Conservation (phyloP, 2,888 invertebrate genomes). For the Cerceris rybyensis region DNA sequence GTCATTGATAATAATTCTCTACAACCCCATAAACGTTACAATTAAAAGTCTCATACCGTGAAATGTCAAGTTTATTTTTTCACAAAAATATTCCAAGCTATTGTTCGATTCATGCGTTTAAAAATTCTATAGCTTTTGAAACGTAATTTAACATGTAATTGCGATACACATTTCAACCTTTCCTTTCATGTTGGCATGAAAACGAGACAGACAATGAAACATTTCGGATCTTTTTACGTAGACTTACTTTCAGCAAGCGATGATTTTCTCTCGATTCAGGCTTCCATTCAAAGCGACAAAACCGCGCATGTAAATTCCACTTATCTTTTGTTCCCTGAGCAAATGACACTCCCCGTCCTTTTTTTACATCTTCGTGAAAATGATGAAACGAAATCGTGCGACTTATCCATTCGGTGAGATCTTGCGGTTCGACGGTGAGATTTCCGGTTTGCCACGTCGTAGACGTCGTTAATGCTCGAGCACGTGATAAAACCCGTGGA, state of each 20-base stretch:
- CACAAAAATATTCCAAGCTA: no score
- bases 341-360: conserved; percentile 23
- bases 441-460: conserved; percentile 48
- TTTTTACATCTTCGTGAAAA: conserved; percentile 1
- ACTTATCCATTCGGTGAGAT: conserved; percentile 35
- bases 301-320: conserved; percentile 19
- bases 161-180: not conserved
- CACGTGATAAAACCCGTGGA: conserved; percentile 47
- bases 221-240: not conserved
- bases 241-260: not conserved
- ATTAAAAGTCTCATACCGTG: no score
- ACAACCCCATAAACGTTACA: no score
- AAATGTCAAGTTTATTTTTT: no score
- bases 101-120: not conserved
- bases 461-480: conserved; percentile 53
- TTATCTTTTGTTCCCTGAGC: conserved; percentile 27
- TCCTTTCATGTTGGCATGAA: not conserved
- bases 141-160: not conserved
- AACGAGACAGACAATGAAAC: not conserved
- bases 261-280: not conserved
- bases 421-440: conserved; percentile 40
- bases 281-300: not conserved
- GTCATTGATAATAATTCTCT: no score
- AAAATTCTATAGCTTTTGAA: not conserved
- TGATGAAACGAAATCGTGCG: conserved; percentile 44